Percentiles rank a stretch among this genome's conserved stretches.
phyloP scores from a whole-genome alignment of 2,113 vertebrate genomes.

The Pionites leucogaster region DNA sequence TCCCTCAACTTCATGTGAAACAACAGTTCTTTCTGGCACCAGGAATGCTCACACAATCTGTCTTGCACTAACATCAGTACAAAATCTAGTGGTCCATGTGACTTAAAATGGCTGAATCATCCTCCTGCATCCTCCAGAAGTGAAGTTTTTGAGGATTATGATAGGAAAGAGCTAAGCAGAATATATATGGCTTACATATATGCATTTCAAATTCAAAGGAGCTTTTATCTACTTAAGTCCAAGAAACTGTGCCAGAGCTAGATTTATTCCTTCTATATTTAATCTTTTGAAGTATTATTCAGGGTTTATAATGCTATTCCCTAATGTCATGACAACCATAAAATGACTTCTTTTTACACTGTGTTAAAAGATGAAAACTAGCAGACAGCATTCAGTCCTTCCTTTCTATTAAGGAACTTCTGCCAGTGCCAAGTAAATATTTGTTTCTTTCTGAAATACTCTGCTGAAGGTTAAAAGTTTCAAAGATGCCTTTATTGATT shows the following conservation, averaged over 20 bases:
- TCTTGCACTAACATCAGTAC: background rate
- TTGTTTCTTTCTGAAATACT: background rate
- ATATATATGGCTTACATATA: background rate
- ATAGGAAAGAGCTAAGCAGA: background rate
- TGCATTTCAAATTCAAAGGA: background rate
- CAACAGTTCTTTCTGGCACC: background rate
- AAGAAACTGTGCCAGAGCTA: background rate
- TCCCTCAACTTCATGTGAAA: background rate
- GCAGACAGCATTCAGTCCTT: background rate
- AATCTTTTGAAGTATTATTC: constrained; percentile 5
- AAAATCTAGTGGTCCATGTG: background rate
- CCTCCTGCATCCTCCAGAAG: background rate
- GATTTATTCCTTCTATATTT: constrained; percentile 18
- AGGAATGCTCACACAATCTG: background rate
- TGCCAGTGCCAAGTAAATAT: background rate
- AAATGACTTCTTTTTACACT: background rate
- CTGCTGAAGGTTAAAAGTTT: background rate
- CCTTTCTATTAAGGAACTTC: background rate
- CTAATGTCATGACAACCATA: background rate
- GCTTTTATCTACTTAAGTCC: background rate
- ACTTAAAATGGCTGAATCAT: background rate
- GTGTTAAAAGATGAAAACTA: background rate
- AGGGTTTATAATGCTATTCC: background rate
- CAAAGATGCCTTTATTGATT: background rate
- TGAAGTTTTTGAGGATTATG: background rate